Evolutionary conservation across 2,797 vertebrate species (phyloP).

Genomic region (Anguilla obscura): DNA sequence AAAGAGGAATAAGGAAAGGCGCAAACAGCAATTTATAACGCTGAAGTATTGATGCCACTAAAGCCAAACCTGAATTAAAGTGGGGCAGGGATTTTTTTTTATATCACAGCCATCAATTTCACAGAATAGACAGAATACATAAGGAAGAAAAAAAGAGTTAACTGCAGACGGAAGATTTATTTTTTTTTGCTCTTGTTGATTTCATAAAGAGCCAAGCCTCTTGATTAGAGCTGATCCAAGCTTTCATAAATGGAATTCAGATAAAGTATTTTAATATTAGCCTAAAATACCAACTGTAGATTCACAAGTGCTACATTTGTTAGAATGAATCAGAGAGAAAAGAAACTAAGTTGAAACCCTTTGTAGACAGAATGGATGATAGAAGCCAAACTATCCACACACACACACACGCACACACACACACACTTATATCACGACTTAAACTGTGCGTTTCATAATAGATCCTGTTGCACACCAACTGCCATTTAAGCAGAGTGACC

Average conservation of each 20-base stretch:
- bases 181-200: neutral
- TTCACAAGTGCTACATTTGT: neutral
- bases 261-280: neutral
- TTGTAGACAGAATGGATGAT: neutral
- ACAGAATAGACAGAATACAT: neutral
- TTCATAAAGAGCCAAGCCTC: neutral
- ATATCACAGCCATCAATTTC: neutral
- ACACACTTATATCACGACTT: neutral
- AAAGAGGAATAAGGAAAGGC: neutral
- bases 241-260: neutral
- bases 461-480: neutral
- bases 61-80: neutral
- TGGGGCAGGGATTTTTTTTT: neutral
- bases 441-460: no score
- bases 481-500: neutral
- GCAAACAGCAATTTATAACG: neutral
- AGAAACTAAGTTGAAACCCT: neutral
- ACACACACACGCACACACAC: neutral
- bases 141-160: neutral
- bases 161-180: neutral
- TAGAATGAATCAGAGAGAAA: neutral
- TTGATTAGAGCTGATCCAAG: neutral
- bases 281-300: no score
- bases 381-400: neutral
- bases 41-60: slow-evolving; percentile 2